These are phyloP conservation scores for Psylliodes chrysocephalus DNA, from an alignment of 2,888 invertebrate genomes.

Conservation along the genomic window DNA sequence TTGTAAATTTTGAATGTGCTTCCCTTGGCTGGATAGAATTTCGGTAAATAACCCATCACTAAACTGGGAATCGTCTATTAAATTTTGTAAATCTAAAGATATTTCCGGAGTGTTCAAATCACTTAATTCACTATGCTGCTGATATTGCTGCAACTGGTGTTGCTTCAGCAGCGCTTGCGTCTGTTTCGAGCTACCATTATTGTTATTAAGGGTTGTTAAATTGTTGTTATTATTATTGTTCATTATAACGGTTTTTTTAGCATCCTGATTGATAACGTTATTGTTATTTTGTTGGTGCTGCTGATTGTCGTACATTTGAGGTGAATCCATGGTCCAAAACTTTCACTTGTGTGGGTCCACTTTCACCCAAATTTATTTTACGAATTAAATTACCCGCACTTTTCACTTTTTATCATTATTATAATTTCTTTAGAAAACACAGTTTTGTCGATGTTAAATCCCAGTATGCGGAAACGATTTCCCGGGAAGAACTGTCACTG, in stretches of 20 bases:
- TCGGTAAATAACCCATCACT: constrained; percentile 88
- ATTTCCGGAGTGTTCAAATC: constrained; percentile 94
- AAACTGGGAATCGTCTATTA: constrained; percentile 91
- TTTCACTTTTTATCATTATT: constrained; percentile 41
- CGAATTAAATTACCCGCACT: constrained; percentile 40
- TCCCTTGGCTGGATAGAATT: constrained; percentile 73
- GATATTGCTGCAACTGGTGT: constrained; percentile 78
- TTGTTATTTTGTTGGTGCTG: constrained; percentile 68
- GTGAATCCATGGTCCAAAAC: constrained; percentile 75
- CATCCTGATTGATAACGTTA: constrained; percentile 71
- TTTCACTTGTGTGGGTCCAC: constrained; percentile 56
- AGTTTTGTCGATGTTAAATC: neutral
- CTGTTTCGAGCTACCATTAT: constrained; percentile 67
- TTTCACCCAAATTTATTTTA: constrained; percentile 53
- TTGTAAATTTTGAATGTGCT: constrained; percentile 62
- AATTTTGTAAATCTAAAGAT: constrained; percentile 89
- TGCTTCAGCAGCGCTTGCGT: constrained; percentile 72
- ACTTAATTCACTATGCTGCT: constrained; percentile 79
- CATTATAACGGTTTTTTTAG: constrained; percentile 64
- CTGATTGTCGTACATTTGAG: constrained; percentile 86
- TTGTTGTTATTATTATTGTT: constrained; percentile 65
- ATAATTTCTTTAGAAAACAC: constrained; percentile 16
- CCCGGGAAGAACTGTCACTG: constrained; percentile 39
- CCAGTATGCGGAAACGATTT: constrained; percentile 30
- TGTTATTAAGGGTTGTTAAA: constrained; percentile 64